Percentiles rank a stretch among this genome's conserved stretches.
phyloP scores from a whole-genome alignment of 2,888 invertebrate species.

The Aphelenchoides bicaudatus region DNA sequence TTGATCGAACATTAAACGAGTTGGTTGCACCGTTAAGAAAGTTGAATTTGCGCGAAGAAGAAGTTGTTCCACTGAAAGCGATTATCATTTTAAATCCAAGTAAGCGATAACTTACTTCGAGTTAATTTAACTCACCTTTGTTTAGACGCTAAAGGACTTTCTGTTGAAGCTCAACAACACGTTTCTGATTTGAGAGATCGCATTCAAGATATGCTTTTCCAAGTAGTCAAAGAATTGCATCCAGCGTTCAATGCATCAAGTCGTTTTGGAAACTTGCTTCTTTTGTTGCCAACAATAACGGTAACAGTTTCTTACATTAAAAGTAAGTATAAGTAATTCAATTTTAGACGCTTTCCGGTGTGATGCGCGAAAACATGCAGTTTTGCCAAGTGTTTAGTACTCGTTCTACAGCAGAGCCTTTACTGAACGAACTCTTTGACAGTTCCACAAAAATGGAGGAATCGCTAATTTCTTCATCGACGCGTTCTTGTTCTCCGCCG shows the following conservation, averaged over 20 bases:
- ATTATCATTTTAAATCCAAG: constrained; percentile 59
- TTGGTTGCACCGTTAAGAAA: constrained; percentile 54
- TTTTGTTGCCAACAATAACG: constrained; percentile 57
- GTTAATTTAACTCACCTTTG: constrained; percentile 1
- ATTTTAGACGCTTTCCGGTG: constrained; percentile 54
- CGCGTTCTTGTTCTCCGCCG: constrained; percentile 29
- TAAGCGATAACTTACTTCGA: constrained; percentile 25
- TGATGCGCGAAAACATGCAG: constrained; percentile 60
- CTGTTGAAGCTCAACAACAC: constrained; percentile 45
- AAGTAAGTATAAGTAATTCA: not conserved
- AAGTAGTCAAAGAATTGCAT: constrained; percentile 57
- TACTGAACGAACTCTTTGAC: constrained; percentile 58
- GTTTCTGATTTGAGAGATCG: constrained; percentile 55
- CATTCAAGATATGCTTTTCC: constrained; percentile 59
- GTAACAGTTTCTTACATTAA: constrained; percentile 29
- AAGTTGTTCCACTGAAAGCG: constrained; percentile 58
- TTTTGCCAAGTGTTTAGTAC: constrained; percentile 53
- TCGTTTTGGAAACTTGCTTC: constrained; percentile 56
- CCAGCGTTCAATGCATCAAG: constrained; percentile 51
- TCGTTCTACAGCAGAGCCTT: constrained; percentile 39
- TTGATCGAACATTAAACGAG: constrained; percentile 58
- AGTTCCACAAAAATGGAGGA: constrained; percentile 31
- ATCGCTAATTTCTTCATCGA: constrained; percentile 29
- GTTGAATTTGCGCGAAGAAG: constrained; percentile 55
- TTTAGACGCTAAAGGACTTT: constrained; percentile 55